Conservation (phyloP, 2,888 invertebrate species). For the Neria commutata region DNA sequence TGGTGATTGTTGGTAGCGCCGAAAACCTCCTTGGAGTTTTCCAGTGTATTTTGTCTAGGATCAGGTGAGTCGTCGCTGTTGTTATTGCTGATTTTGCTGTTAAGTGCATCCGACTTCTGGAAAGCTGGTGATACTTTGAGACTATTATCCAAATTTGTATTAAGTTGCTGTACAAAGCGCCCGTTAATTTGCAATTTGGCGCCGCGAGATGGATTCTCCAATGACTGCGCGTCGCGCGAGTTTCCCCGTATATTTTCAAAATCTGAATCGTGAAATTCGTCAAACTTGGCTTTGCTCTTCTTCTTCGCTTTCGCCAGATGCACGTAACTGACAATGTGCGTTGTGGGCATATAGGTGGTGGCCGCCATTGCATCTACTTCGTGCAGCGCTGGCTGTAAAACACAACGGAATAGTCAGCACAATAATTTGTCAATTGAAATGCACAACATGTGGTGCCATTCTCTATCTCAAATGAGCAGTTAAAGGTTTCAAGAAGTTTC, state of each 20-base stretch:
- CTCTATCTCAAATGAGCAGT: no score
- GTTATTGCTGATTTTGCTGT: constrained; percentile 18
- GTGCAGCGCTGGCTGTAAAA: not conserved
- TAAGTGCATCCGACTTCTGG: not conserved
- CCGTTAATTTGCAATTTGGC: constrained; percentile 39
- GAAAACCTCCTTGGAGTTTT: constrained; percentile 37
- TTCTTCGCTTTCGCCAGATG: constrained; percentile 32
- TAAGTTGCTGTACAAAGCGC: constrained; percentile 39
- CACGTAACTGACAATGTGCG: constrained; percentile 48
- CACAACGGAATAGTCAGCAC: no score
- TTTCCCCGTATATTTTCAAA: constrained; percentile 35
- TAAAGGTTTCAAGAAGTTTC: no score
- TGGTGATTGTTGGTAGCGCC: constrained; percentile 41
- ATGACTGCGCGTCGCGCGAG: not conserved
- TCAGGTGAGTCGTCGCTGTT: constrained; percentile 42
- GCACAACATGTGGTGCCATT: not conserved
- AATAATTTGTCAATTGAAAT: constrained; percentile 17
- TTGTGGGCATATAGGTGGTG: constrained; percentile 27
- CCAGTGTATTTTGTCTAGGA: constrained; percentile 40
- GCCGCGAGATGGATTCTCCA: constrained; percentile 28
- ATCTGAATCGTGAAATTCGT: constrained; percentile 43
- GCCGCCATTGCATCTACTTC: constrained; percentile 3
- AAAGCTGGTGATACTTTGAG: constrained; percentile 9
- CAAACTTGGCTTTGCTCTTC: constrained; percentile 19
- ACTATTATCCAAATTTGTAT: constrained; percentile 34